These are phyloP conservation scores for Biston betularia DNA, from an alignment of 2,888 invertebrate species.

Conservation along the genomic window DNA sequence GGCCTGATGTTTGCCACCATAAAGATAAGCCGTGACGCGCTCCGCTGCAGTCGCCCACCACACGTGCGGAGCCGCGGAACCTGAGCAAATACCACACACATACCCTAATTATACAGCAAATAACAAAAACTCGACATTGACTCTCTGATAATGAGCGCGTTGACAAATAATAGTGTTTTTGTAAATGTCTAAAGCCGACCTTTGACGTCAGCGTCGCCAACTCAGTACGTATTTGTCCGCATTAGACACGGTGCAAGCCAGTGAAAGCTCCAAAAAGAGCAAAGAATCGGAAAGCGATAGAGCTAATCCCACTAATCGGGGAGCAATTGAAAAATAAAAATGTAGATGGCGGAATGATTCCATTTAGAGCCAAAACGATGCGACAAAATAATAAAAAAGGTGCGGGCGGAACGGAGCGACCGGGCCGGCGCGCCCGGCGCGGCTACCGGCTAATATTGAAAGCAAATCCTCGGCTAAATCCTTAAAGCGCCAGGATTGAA, in stretches of 20 bases:
- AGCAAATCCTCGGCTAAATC: slow-evolving; percentile 86
- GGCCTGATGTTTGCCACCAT: slow-evolving; percentile 75
- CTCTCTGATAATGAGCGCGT: slow-evolving; percentile 64
- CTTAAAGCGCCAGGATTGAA: slow-evolving; percentile 84
- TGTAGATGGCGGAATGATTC: slow-evolving; percentile 86
- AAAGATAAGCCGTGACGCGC: slow-evolving; percentile 78
- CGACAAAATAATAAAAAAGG: slow-evolving; percentile 86
- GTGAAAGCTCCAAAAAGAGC: slow-evolving; percentile 79
- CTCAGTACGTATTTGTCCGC: slow-evolving; percentile 17
- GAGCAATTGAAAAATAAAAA: slow-evolving; percentile 87
- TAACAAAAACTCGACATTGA: slow-evolving; percentile 73
- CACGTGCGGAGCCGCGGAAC: slow-evolving; percentile 64
- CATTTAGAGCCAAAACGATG: slow-evolving; percentile 86
- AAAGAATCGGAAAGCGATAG: slow-evolving; percentile 84
- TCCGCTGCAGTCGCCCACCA: slow-evolving; percentile 65
- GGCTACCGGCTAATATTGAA: slow-evolving; percentile 85
- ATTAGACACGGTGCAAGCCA: slow-evolving; percentile 63
- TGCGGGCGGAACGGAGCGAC: slow-evolving; percentile 76
- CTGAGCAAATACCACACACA: slow-evolving; percentile 66
- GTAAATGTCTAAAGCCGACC: slow-evolving; percentile 49
- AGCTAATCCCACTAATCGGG: slow-evolving; percentile 86
- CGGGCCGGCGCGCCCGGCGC: slow-evolving; percentile 60
- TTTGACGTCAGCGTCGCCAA: slow-evolving; percentile 53
- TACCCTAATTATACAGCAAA: slow-evolving; percentile 73
- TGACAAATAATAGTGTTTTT: slow-evolving; percentile 56